Conservation (phyloP, 2,888 invertebrate genomes). For the Plebejus anna region DNA sequence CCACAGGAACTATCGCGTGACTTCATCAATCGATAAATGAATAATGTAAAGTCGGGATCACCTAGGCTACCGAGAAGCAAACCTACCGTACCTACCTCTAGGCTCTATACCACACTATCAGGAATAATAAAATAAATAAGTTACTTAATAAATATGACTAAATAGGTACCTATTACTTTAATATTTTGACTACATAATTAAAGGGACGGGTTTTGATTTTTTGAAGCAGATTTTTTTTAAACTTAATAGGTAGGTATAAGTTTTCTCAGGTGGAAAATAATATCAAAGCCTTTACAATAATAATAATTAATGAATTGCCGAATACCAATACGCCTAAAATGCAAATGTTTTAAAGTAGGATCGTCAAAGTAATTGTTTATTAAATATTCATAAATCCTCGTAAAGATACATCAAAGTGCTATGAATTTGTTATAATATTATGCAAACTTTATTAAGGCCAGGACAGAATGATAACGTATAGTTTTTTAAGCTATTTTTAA, state of each 20-base stretch:
- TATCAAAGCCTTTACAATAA: background rate
- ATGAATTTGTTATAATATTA: conserved; percentile 19
- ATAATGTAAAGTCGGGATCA: conserved; percentile 44
- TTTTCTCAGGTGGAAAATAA: background rate
- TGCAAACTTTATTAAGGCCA: conserved; percentile 10
- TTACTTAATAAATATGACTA: too few relatives aligned
- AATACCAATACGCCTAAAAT: background rate
- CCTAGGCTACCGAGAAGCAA: conserved; percentile 52
- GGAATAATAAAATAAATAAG: too few relatives aligned
- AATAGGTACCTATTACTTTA: too few relatives aligned
- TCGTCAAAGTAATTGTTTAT: background rate
- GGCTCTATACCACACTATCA: too few relatives aligned
- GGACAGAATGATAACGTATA: background rate
- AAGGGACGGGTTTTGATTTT: too few relatives aligned
- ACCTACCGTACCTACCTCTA: conserved; percentile 22
- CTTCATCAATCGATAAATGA: conserved; percentile 46
- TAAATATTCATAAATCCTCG: conserved; percentile 31
- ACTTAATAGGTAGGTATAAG: background rate
- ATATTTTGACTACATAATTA: too few relatives aligned
- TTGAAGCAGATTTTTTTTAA: background rate
- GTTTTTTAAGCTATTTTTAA: background rate
- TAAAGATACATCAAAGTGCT: conserved; percentile 39
- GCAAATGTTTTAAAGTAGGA: background rate
- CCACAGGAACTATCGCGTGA: conserved; percentile 38
- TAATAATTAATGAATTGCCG: background rate